Evolutionary conservation across 2,113 vertebrate species (phyloP).

Genomic region (Aythya baeri): DNA sequence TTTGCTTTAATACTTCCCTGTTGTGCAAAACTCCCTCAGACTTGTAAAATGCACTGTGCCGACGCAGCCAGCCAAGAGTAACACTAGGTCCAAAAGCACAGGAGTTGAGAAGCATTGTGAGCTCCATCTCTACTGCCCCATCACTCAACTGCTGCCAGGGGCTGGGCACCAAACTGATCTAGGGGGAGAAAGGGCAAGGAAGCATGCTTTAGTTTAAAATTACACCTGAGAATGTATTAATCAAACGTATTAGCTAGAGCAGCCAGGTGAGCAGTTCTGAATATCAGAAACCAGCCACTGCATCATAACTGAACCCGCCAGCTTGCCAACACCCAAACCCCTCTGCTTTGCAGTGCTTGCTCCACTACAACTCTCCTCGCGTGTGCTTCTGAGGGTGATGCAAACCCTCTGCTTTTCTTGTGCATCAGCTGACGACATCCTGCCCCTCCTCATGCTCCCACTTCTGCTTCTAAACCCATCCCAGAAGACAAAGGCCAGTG

Average conservation of each 20-base stretch:
- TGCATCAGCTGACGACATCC: not conserved
- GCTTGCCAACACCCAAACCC: not conserved
- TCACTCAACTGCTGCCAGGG: not conserved
- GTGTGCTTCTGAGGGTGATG: rapidly evolving
- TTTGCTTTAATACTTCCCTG: not conserved
- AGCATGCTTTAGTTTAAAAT: not conserved
- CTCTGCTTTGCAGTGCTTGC: not conserved
- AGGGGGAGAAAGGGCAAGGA: not conserved
- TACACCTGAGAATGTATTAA: not conserved
- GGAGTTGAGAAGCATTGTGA: not conserved
- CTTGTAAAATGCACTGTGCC: not conserved
- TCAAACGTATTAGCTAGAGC: not conserved
- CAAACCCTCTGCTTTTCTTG: not conserved
- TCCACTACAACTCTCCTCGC: not conserved
- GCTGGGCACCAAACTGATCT: not conserved
- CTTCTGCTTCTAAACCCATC: not conserved
- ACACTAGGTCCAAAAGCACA: not conserved
- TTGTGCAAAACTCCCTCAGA: not conserved
- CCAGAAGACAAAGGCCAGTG: not conserved
- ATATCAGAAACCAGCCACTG: not conserved
- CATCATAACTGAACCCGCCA: not conserved
- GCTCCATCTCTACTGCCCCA: not conserved
- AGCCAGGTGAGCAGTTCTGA: not conserved
- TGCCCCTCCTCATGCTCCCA: not conserved
- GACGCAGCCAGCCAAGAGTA: not conserved